Evolutionary conservation across 2,113 vertebrate species (phyloP), one percentile per base, ranked within the genome.

Genomic region (Brachyhypopomus gauderio): DNA sequence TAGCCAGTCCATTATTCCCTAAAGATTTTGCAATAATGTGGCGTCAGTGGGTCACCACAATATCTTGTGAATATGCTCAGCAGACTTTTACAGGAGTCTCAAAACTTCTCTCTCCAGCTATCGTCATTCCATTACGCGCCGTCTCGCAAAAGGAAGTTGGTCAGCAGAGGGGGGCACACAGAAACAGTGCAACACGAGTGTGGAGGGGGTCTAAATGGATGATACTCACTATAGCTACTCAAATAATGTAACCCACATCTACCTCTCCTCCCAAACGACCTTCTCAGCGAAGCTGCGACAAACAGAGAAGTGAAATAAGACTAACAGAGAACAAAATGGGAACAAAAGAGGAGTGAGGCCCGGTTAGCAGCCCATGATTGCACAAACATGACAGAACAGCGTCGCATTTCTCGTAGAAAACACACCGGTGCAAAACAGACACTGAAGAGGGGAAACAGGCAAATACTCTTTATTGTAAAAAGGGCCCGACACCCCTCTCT

Each of bases 221-320:
- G 90, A 93, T 88, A 88, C 94, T 95, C 95, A 92, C 94, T 95
- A 95, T 87, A 90, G 92, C 90, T 93, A 93, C 91, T 91, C 87
- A 92, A 90, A 90, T 92, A 87, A 92, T 91, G 88, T 85, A 91
- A 94, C 93, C 92, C 91, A 85, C 90, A 94, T 96, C 96, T 98
- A 97, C 97, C 97, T 98, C 96, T 95, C 94, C 92, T 95, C 92
- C 94, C 95, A 92, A 95, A 93, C 92, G 96, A 95, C 94, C 94
- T 95, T 95, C 95, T 92, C 84, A 96, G 93, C 88, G 94, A 93
- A 87, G 95, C 96, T 98, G 96, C 76, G 95, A 97, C 93, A 94
- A 93, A 97, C 93, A 93, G 87, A 94, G 87, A 92, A 87, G 90
- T 90, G 90, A 91, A 72, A 90, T 92, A 89, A 93, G 88, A 92